These are phyloP conservation scores for Scaeva pyrastri DNA, from an alignment of 2,888 invertebrate genomes.

Conservation along the genomic window DNA sequence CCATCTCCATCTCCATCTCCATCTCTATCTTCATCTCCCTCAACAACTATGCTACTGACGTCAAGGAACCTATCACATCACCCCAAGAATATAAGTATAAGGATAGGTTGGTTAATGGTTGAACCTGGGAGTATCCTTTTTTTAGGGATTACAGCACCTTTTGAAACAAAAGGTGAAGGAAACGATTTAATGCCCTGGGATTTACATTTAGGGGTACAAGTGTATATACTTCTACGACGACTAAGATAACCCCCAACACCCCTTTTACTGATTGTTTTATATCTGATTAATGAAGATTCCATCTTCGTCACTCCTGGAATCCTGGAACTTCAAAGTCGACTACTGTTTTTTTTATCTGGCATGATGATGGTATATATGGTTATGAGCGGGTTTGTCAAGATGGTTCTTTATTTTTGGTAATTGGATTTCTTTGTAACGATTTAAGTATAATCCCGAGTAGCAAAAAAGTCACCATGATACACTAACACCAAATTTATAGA, in stretches of 20 bases:
- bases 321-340: neutral
- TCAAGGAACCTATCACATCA: constrained; percentile 8
- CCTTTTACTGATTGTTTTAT: constrained; percentile 30
- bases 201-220: constrained; percentile 16
- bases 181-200: constrained; percentile 2
- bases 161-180: constrained; percentile 5
- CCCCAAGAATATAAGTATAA: constrained; percentile 4
- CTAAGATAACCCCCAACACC: constrained; percentile 2
- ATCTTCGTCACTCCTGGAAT: neutral
- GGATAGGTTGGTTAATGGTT: neutral
- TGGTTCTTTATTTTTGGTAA: constrained; percentile 5
- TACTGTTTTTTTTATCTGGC: neutral
- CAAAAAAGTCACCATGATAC: neutral
- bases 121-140: neutral
- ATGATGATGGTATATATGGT: neutral
- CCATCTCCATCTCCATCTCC: too few species aligned
- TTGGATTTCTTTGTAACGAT: constrained; percentile 6
- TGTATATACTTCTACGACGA: neutral
- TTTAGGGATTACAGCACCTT: constrained; percentile 25
- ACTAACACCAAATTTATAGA: too few species aligned
- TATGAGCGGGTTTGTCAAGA: neutral
- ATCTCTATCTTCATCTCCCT: too few species aligned
- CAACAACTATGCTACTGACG: neutral
- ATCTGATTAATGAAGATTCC: constrained; percentile 21
- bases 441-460: neutral